Conservation (phyloP, 2,888 invertebrate species). For the Tinea semifulvella region DNA sequence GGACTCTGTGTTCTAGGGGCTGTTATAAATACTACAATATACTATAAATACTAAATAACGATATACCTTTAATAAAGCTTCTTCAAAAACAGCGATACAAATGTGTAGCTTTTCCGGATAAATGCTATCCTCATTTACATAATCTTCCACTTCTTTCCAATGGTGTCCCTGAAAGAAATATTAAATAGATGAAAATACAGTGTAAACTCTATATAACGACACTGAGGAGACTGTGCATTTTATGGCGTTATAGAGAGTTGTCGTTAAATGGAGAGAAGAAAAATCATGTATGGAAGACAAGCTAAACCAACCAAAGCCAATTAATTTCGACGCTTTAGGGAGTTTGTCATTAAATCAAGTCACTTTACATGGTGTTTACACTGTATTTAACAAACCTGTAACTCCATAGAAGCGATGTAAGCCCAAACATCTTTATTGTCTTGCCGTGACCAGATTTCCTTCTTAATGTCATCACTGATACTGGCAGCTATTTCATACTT, state of each 20-base stretch:
- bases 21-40: too few species aligned
- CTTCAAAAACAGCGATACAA: slow-evolving; percentile 46
- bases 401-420: slow-evolving; percentile 49
- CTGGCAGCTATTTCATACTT: slow-evolving; percentile 66
- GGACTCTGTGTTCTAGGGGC: too few species aligned
- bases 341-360: too few species aligned
- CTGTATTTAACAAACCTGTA: slow-evolving; percentile 49
- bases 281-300: too few species aligned
- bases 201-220: too few species aligned
- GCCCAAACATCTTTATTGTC: slow-evolving; percentile 46
- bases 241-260: too few species aligned
- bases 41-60: too few species aligned
- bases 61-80: slow-evolving; percentile 46
- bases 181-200: background rate
- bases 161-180: slow-evolving; percentile 39
- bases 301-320: too few species aligned
- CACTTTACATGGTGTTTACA: too few species aligned
- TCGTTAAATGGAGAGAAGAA: too few species aligned
- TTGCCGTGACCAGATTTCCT: slow-evolving; percentile 43
- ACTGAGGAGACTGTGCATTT: too few species aligned
- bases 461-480: slow-evolving; percentile 50
- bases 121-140: slow-evolving; percentile 30
- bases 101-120: slow-evolving; percentile 39
- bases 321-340: too few species aligned
- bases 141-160: slow-evolving; percentile 47